phyloP scores from a whole-genome alignment of 2,797 vertebrate species.

The Sciurus carolinensis region DNA sequence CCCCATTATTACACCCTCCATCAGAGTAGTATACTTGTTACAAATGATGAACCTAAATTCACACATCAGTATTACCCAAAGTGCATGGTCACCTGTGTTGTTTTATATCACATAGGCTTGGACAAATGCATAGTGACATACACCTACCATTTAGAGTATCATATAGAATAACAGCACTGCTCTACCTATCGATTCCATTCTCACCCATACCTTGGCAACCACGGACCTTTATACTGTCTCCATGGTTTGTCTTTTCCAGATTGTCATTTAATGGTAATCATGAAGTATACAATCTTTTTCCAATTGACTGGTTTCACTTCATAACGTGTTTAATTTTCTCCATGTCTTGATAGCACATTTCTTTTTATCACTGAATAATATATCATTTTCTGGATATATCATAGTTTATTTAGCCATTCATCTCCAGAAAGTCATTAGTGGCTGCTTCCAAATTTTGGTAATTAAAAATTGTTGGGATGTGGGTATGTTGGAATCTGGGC shows the following conservation, averaged over 20 bases:
- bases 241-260: not conserved
- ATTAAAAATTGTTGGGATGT: not conserved
- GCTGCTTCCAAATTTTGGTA: not conserved
- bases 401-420: not conserved
- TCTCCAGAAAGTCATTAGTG: not conserved
- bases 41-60: not conserved
- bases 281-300: not conserved
- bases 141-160: not conserved
- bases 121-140: not conserved
- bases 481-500: not conserved
- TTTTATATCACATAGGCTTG: not conserved
- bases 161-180: not conserved
- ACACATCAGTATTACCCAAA: no score
- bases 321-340: not conserved
- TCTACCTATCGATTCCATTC: not conserved
- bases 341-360: not conserved
- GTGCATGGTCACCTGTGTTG: not conserved
- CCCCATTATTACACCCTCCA: no score
- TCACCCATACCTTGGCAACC: not conserved
- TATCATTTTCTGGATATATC: not conserved
- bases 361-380: not conserved
- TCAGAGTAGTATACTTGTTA: not conserved
- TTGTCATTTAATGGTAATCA: not conserved
- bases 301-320: not conserved
- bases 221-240: not conserved